Conservation (phyloP, 2,888 invertebrate genomes). For the Eurytoma adleriae region DNA sequence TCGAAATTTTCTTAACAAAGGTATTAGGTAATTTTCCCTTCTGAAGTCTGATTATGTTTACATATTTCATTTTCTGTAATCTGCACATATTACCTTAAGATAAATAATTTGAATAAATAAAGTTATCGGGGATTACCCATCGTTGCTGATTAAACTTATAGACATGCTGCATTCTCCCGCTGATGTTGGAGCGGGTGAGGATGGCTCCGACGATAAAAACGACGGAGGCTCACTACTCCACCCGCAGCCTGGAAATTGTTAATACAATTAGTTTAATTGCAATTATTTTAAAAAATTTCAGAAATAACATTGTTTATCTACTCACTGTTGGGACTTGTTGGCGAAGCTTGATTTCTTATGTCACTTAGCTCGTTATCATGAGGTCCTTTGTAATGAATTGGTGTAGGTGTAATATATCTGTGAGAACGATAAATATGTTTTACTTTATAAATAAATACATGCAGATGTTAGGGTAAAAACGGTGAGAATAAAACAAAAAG, state of each 20-base stretch:
- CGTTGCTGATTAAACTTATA: slow-evolving; percentile 81
- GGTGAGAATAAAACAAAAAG: slow-evolving; percentile 3
- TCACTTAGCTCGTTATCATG: slow-evolving; percentile 67
- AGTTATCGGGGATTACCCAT: slow-evolving; percentile 76
- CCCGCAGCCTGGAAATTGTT: slow-evolving; percentile 76
- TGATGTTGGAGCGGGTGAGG: slow-evolving; percentile 83
- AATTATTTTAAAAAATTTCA: not conserved
- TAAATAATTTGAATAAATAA: too few relatives aligned
- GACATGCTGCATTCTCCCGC: slow-evolving; percentile 81
- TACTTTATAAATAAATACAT: not conserved
- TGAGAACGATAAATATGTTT: slow-evolving; percentile 6
- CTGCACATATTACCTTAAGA: too few relatives aligned
- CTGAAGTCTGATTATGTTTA: too few relatives aligned
- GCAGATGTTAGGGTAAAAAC: slow-evolving; percentile 7
- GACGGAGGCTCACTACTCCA: slow-evolving; percentile 92
- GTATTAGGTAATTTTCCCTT: too few relatives aligned
- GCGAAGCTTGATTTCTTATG: slow-evolving; percentile 70
- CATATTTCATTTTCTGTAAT: too few relatives aligned
- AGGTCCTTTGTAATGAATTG: slow-evolving; percentile 68
- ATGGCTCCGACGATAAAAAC: slow-evolving; percentile 87
- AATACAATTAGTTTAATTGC: not conserved
- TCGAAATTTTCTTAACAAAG: too few relatives aligned
- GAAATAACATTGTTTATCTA: not conserved
- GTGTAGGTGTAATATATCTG: slow-evolving; percentile 69
- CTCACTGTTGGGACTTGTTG: slow-evolving; percentile 74